These are phyloP conservation scores for Lophura nycthemera DNA, from an alignment of 2,113 vertebrate genomes.

Conservation along the genomic window DNA sequence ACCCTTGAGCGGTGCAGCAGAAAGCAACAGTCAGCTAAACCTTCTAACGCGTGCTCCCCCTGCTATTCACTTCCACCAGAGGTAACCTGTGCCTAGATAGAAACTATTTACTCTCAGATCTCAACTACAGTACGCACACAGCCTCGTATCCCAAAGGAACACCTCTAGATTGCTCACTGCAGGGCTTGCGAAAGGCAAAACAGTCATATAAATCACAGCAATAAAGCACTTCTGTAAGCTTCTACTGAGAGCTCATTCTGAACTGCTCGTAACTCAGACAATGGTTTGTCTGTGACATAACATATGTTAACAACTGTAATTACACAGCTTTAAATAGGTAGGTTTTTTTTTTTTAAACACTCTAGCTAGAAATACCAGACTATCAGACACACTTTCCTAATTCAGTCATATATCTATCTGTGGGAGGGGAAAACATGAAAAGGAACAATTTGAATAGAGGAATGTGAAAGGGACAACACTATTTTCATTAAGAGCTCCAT, in stretches of 20 bases:
- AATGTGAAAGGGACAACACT: not conserved
- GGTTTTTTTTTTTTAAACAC: not conserved
- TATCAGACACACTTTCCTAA: constrained; percentile 24
- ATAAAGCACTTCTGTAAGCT: constrained; percentile 18
- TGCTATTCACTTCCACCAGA: not conserved
- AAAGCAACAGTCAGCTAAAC: not conserved
- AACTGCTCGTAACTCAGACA: constrained; percentile 1
- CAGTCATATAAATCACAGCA: constrained; percentile 16
- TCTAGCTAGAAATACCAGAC: constrained; percentile 27
- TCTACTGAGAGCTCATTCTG: fast-evolving
- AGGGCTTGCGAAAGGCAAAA: not conserved
- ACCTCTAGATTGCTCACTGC: not conserved
- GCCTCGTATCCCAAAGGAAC: not conserved
- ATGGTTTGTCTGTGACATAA: constrained; percentile 44
- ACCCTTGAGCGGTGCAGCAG: not conserved
- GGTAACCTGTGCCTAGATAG: not conserved
- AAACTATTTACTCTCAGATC: not conserved
- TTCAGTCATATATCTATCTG: constrained; percentile 13
- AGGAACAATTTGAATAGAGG: constrained; percentile 1
- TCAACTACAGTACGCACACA: not conserved
- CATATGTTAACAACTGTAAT: constrained; percentile 64
- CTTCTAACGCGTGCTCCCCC: not conserved
- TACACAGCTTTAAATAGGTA: constrained; percentile 17
- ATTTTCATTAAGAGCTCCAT: constrained; percentile 35
- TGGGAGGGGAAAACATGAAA: constrained; percentile 16